Conservation (phyloP, 2,113 vertebrate genomes). For the Platichthys stellatus region DNA sequence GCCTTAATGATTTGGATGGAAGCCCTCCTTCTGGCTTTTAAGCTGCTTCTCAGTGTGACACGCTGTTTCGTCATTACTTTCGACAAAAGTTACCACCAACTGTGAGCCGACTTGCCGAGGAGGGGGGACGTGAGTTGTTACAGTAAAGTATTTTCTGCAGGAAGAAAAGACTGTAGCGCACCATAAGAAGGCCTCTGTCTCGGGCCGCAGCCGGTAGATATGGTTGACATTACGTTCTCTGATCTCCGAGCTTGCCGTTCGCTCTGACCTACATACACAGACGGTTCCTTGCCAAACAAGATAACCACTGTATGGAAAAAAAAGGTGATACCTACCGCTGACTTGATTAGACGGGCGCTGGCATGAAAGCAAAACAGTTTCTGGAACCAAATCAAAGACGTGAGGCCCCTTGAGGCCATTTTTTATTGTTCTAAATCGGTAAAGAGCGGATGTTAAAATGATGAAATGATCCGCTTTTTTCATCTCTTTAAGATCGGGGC, state of each 20-base stretch:
- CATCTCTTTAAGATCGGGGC: background rate
- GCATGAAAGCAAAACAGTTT: constrained; percentile 29
- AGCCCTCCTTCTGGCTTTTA: constrained; percentile 55
- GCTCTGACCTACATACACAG: constrained; percentile 63
- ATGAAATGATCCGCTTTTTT: constrained; percentile 2
- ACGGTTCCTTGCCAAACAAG: constrained; percentile 39
- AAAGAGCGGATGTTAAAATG: constrained; percentile 37
- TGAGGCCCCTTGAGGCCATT: background rate
- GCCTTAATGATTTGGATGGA: constrained; percentile 49
- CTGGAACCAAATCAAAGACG: constrained; percentile 36
- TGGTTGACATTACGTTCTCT: constrained; percentile 23
- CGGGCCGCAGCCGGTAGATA: constrained; percentile 32
- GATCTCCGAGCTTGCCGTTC: constrained; percentile 24
- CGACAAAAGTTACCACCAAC: constrained; percentile 31
- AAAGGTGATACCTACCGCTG: constrained; percentile 41
- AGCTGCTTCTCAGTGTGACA: constrained; percentile 49
- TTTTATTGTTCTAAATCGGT: constrained; percentile 43
- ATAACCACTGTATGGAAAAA: constrained; percentile 32
- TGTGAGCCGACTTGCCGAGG: constrained; percentile 26
- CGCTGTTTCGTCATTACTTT: constrained; percentile 62
- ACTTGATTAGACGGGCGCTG: constrained; percentile 24
- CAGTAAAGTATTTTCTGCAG: constrained; percentile 1
- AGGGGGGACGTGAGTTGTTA: constrained; percentile 29
- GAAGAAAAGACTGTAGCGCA: background rate
- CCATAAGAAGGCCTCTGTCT: background rate